Base-by-base conservation (phyloP, 2,797 vertebrate species). In the Poeciliopsis paucimaculata region DNA sequence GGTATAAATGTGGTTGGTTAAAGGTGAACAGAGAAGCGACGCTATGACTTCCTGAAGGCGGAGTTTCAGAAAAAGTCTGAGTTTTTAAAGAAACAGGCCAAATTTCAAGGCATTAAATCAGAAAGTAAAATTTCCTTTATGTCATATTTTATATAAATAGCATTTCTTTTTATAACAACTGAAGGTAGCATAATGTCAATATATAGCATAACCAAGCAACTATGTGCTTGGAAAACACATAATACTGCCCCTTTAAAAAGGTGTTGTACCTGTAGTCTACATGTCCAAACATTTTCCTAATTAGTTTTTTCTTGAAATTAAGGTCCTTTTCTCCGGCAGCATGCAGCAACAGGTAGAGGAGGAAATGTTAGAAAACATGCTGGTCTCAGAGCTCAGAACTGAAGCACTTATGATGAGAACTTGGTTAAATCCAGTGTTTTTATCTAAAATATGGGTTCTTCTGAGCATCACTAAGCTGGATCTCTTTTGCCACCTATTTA, bases 401-500 rank as follows among this genome's bases (percentile, higher is more conserved):
- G 26, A 68, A 41, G 10, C 68, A n/a, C 66, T 15, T 70, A 6
- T n/a, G 39, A 13, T n/a, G 13, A 26, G 23, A 26, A 43, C 23
- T 15, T 43, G 5, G 8, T 45, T 43, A 15, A 70, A 15, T n/a
- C 18, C 12, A 1, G 15, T 28, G 57, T 31, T 31, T 31, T 62
- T 16, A 62, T 62, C 4, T 18, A 18, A 11, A 83, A 8, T 72
- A n/a, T 15, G 11, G 4, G 10, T 75, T 68, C 41, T 74, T 75
- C 16, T 55, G 2, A 36, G 41, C 75, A 36, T 18, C 26, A 31
- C 23, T 18, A 26, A 49, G 31, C 23, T 36, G 41, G 46, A 57
- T 53, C 39, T 70, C 36, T 77, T 55, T 41, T 73, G 66, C 73
- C 23, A 4, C 70, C 72, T 28, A 73, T 62, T 80, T 11, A 39